phyloP scores from a whole-genome alignment of 1,140 invertebrate species.

The Drosophila eugracilis region DNA sequence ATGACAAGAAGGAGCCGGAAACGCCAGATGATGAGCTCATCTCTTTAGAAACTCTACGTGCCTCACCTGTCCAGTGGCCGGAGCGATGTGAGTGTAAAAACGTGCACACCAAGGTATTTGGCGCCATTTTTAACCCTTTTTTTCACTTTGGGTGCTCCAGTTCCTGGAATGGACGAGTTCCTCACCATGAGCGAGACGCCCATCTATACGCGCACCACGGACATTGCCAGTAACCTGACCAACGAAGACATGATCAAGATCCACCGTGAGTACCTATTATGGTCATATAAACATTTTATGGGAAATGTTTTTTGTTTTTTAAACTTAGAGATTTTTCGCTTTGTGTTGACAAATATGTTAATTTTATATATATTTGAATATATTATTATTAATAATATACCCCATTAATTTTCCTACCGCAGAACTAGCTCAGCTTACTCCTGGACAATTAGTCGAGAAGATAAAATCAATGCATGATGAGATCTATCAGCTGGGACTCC shows the following conservation, averaged over 20 bases:
- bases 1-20: background rate
- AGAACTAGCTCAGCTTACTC: constrained; percentile 93
- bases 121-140: constrained; percentile 18
- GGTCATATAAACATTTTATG: background rate
- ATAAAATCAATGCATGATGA: constrained; percentile 96
- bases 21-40: constrained; percentile 85
- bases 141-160: constrained; percentile 77
- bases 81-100: constrained; percentile 92
- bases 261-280: constrained; percentile 87
- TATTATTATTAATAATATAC: too few species aligned
- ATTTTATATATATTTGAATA: too few species aligned
- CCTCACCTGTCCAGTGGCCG: constrained; percentile 97
- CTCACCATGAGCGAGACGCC: constrained; percentile 86
- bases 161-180: constrained; percentile 91
- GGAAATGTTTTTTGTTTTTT: background rate
- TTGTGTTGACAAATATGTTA: too few species aligned
- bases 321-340: too few species aligned
- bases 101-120: background rate
- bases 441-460: constrained; percentile 93
- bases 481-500: constrained; percentile 96
- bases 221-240: constrained; percentile 87
- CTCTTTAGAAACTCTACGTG: constrained; percentile 94
- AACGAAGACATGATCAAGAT: constrained; percentile 89
- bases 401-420: constrained; percentile 7
- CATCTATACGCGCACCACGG: constrained; percentile 85